A percentile compares a stretch with the other conserved stretches of the same genome.
phyloP scores from a whole-genome alignment of 2,888 invertebrate species.

The Athripsodes cinereus region DNA sequence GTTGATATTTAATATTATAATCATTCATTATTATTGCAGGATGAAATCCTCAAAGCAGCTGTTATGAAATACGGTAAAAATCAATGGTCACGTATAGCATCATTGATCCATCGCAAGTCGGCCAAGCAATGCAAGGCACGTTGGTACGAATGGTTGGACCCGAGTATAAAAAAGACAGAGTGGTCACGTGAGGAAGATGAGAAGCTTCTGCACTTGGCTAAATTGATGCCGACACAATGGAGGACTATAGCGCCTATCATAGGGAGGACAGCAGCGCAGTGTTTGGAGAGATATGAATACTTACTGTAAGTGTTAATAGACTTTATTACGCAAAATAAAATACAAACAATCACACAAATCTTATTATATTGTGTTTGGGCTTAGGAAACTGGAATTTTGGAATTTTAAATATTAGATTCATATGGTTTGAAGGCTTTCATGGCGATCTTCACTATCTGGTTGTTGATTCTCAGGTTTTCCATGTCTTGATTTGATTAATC shows the following conservation, averaged over 20 bases:
- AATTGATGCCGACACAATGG: constrained; percentile 99
- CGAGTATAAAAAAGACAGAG: constrained; percentile 99
- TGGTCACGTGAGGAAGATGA: constrained; percentile 99
- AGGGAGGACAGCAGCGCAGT: constrained; percentile 97
- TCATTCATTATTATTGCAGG: constrained; percentile 58
- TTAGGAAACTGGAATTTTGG: no score
- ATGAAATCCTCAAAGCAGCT: constrained; percentile 99
- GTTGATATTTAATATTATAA: no score
- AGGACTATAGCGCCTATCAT: constrained; percentile 98
- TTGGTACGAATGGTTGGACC: constrained; percentile 99
- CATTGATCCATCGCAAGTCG: constrained; percentile 93
- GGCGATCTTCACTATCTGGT: no score
- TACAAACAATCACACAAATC: no score
- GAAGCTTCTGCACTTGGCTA: constrained; percentile 93
- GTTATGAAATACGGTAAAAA: constrained; percentile 99
- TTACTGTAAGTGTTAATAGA: constrained; percentile 64
- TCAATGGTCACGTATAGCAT: constrained; percentile 99
- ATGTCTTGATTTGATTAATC: no score
- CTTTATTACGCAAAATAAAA: no score
- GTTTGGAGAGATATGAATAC: constrained; percentile 95
- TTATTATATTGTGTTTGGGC: no score
- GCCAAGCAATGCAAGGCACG: constrained; percentile 99
- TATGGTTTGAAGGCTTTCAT: no score
- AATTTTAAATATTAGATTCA: no score
- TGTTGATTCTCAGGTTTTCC: no score